phyloP scores from a whole-genome alignment of 2,113 vertebrate species.

The Percopsis transmontana region DNA sequence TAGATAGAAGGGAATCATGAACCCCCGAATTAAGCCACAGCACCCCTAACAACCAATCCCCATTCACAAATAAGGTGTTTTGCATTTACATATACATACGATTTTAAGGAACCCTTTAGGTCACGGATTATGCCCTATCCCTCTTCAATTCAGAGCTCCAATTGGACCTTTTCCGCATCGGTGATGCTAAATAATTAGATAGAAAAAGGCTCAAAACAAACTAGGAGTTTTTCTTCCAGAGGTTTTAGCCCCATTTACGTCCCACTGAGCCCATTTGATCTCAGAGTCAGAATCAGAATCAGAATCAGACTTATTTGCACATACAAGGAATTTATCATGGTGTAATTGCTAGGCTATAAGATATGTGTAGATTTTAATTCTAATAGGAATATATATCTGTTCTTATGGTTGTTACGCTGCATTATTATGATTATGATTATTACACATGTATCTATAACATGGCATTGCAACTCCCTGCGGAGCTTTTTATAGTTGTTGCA shows the following conservation, averaged over 20 bases:
- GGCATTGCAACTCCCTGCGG: slow-evolving; percentile 20
- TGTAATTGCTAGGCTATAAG: no score
- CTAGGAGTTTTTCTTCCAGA: slow-evolving; percentile 57
- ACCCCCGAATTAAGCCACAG: slow-evolving; percentile 54
- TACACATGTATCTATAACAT: neutral
- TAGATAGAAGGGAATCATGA: slow-evolving; percentile 71
- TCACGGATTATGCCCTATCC: slow-evolving; percentile 69
- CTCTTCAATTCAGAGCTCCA: slow-evolving; percentile 32
- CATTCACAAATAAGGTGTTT: slow-evolving; percentile 51
- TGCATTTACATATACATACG: slow-evolving; percentile 77
- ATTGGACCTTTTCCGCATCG: slow-evolving; percentile 63
- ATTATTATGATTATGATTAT: no score
- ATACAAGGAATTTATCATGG: no score
- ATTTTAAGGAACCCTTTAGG: slow-evolving; percentile 62
- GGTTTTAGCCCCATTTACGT: slow-evolving; percentile 15
- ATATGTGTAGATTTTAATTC: no score
- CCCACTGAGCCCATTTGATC: slow-evolving; percentile 3
- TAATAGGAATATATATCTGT: no score
- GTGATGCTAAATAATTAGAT: slow-evolving; percentile 53
- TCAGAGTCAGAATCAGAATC: no score
- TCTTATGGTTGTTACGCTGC: no score
- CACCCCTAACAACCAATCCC: slow-evolving; percentile 39
- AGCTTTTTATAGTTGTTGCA: slow-evolving; percentile 33
- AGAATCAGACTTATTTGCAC: no score
- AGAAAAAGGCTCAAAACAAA: slow-evolving; percentile 38